Base-by-base conservation (phyloP, 1,140 invertebrate genomes). In the Drosophila erecta region DNA sequence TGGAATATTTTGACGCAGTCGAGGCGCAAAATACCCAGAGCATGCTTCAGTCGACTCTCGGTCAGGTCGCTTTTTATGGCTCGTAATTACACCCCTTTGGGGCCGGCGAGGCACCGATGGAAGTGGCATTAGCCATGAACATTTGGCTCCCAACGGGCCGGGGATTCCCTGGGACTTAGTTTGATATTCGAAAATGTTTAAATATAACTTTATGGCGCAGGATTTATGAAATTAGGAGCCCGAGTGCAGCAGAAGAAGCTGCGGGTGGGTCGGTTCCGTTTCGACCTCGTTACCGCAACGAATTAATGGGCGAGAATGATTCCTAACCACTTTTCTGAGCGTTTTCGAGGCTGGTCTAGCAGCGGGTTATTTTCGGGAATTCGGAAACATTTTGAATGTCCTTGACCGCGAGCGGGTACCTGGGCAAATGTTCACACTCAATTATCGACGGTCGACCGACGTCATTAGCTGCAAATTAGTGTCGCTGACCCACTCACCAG, bases 391-490 rank as follows among this genome's bases (percentile, higher is more conserved):
- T 50, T 38, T n/a, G 33, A 56, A 51, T 61, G 74, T 85, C 78
- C 74, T 75, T 75, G 69, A 61, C 22, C 27, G 24, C 64, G 53
- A 20, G 58, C 27, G 38, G 24, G 33, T 55, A 76, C 49, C 72
- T 67, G 55, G 40, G 38, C 59, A 54, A 76, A 49, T 72, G 73
- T 87, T 87, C 77, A 72, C 84, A 87, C 84, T 79, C 74, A 77
- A 87, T 87, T 87, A 87, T 89, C 80, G 84, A 61, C 80, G 84
- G 85, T 89, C 79, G 80, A 87, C 84, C 84, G 51, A 76, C 33
- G 84, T 81, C 84, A 87, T 89, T 87, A 87, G 84, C 84, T 80
- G 84, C 62, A 67, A 49, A 84, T 87, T 87, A 80, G 76, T 64
- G 43, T 70, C 83, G 41, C 84, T 53, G 64, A 46, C 57, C 62